Evolutionary conservation across 2,797 vertebrate genomes (phyloP).

Genomic region (Rachycentron canadum): DNA sequence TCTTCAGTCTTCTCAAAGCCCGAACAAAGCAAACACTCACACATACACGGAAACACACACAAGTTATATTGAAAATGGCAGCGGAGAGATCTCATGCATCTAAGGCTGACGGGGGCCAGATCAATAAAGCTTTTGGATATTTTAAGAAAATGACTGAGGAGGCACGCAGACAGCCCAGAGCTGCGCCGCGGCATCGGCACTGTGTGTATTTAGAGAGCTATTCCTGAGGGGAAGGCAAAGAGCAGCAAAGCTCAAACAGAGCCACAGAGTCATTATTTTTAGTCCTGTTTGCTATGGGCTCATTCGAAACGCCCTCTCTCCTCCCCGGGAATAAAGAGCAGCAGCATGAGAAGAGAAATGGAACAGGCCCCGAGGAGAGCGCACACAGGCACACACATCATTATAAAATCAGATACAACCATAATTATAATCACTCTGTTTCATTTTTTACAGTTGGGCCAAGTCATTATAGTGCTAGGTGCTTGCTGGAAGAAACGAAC

Average conservation of each 20-base stretch:
- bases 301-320: constrained; percentile 75
- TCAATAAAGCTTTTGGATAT: constrained; percentile 83
- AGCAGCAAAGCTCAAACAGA: constrained; percentile 84
- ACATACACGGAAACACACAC: constrained; percentile 22
- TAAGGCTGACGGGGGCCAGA: constrained; percentile 68
- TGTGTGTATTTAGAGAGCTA: constrained; percentile 82
- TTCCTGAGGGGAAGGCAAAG: constrained; percentile 82
- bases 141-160: constrained; percentile 81
- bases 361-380: constrained; percentile 63
- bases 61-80: constrained; percentile 49
- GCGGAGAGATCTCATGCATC: constrained; percentile 61
- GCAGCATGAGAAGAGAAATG: constrained; percentile 68
- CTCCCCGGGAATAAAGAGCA: constrained; percentile 71
- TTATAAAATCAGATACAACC: constrained; percentile 68
- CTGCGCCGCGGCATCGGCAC: constrained; percentile 47
- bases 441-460: constrained; percentile 47
- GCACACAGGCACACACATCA: constrained; percentile 55
- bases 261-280: constrained; percentile 87
- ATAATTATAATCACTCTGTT: constrained; percentile 64
- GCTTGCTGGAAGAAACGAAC: constrained; percentile 10
- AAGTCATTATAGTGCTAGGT: constrained; percentile 38
- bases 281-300: constrained; percentile 85
- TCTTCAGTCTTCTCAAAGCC: constrained; percentile 25
- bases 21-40: constrained; percentile 40
- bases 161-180: constrained; percentile 74